Base-by-base conservation (phyloP, 2,113 vertebrate species). In the Motacilla tschutschensis region DNA sequence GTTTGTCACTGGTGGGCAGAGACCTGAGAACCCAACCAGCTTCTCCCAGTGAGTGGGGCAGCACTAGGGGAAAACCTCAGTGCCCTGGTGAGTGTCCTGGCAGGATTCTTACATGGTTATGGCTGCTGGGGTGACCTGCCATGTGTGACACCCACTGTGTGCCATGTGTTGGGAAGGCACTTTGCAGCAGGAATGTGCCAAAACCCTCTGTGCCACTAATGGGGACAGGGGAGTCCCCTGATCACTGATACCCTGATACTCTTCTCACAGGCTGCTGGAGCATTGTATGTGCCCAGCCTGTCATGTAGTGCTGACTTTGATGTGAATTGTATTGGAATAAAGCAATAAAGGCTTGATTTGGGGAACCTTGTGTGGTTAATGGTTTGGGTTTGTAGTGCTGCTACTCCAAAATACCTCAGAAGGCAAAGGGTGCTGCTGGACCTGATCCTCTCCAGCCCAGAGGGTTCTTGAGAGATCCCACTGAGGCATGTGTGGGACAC, bases 311-410 rank as follows among this genome's bases (percentile, higher is more conserved):
- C 43, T 79, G 86, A 31, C n/a, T 79, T 79, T 14, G 36, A 10
- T 81, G 63, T 79, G 63, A 72, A 46, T 38, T 65, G 20, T 78
- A 14, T 43, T 53, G 75, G 15, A 72, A 58, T 12, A 43, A 72
- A 35, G 71, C 46, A 94, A 90, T 95, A 93, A 94, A 91, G 17
- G 28, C 47, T 69, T 79, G 50, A 46, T 84, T 9, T 86, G 46
- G 50, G 71, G 17, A 94, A 14, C 29, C n/a, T 44, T 65, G 38
- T 58, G 48, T 11, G 4, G 21, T 87, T 53, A 38, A 15, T 51
- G 15, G 35, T 22, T 53, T 75, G 31, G 11, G 20, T 83, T 50
- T 85, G 28, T 72, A 64, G 16, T 64, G 41, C 13, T 55, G 36
- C 15, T 79, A 10, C 47, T 59, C 5, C 8, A 3, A 50, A 80